A percentile compares a stretch with the other conserved stretches of the same genome.
phyloP scores from a whole-genome alignment of 2,113 vertebrate genomes.

The Myiagra hebetior region DNA sequence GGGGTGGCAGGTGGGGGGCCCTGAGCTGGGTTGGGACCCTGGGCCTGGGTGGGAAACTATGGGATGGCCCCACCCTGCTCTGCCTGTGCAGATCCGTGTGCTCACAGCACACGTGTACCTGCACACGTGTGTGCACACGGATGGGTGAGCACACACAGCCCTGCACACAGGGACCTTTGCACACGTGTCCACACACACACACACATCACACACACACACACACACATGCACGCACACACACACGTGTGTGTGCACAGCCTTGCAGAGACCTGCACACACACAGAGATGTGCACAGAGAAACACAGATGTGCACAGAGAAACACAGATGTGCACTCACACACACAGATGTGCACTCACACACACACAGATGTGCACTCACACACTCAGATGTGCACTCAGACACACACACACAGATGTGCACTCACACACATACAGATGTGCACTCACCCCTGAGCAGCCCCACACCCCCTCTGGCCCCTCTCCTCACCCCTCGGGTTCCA shows the following conservation, averaged over 20 bases:
- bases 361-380: no score
- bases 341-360: not conserved
- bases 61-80: not conserved
- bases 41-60: not conserved
- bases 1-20: accelerated
- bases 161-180: not conserved
- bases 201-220: no score
- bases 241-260: not conserved
- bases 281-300: not conserved
- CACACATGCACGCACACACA: no score
- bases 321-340: not conserved
- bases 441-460: not conserved
- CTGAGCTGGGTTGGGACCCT: not conserved
- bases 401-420: no score
- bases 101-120: not conserved
- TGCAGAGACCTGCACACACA: not conserved
- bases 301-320: not conserved
- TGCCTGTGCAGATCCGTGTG: accelerated
- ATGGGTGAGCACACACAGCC: not conserved
- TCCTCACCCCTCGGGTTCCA: not conserved
- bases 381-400: not conserved
- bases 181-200: not conserved
- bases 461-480: not conserved
- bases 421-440: not conserved
- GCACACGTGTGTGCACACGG: not conserved